Percentiles rank a stretch among this genome's conserved stretches.
Conservation (phyloP, 2,797 vertebrate species). For the Characodon lateralis region DNA sequence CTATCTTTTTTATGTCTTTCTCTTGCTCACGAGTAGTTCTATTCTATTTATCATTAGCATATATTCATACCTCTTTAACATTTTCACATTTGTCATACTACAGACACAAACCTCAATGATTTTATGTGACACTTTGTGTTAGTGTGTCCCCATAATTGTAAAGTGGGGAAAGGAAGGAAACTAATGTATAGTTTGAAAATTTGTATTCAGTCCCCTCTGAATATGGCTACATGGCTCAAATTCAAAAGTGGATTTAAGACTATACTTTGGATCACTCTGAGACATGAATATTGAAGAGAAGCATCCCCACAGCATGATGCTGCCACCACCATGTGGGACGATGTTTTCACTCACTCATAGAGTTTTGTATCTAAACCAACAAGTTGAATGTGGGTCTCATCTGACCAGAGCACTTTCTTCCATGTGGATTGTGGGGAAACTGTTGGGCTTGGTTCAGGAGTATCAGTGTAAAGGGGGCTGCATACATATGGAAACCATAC, state of each 20-base stretch:
- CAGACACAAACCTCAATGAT: background rate
- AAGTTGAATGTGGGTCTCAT: too few species aligned
- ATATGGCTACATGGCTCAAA: background rate
- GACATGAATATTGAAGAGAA: background rate
- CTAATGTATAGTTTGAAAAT: background rate
- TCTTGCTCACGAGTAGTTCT: slow-evolving; percentile 9
- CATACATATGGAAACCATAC: background rate
- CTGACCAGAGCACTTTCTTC: too few species aligned
- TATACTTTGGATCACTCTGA: background rate
- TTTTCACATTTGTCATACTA: background rate
- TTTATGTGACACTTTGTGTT: too few species aligned
- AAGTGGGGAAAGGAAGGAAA: background rate
- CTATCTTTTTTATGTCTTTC: slow-evolving; percentile 23
- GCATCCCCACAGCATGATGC: background rate
- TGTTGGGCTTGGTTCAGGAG: too few species aligned
- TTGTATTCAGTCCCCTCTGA: background rate
- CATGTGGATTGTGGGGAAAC: too few species aligned
- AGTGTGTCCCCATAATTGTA: background rate
- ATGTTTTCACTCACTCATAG: background rate
- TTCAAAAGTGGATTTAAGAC: background rate
- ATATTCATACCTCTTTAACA: background rate
- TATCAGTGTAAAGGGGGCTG: too few species aligned
- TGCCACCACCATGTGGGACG: background rate
- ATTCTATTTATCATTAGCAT: background rate
- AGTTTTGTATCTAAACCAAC: too few species aligned